Evolutionary conservation across 2,797 vertebrate species (phyloP), one percentile per base, ranked within the genome.

Genomic region (Channallabes apus): DNA sequence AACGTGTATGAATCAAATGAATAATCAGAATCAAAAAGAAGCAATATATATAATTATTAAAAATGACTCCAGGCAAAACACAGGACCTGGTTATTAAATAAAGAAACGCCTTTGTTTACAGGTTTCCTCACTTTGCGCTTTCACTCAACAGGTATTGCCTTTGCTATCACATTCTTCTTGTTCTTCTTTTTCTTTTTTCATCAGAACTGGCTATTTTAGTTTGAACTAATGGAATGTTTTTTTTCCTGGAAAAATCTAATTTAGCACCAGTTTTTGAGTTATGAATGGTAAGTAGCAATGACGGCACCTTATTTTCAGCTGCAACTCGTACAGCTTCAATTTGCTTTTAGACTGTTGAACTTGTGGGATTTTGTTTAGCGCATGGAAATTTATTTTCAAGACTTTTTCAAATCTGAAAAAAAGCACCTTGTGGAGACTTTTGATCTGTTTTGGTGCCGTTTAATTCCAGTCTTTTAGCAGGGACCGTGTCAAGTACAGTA

Each of bases 101-200:
- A 80, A 80, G 78, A 51, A 80, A 80, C 78, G n/a, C 78, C 62
- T 80, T 80, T 80, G 79, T 80, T 80, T 80, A 32, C 62, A 67
- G 8, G 51, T 80, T 20, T 29, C 61, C 18, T 80, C n/a, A 67
- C 41, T 65, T 62, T 11, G 41, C n/a, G 17, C 17, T 29, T 18
- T 29, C 4, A 3, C 61, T 80, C 61, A 54, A 3, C 61, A 20
- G 61, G 62, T 54, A 80, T 80, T 1, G n/a, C 11, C 41, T 80
- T 67, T n/a, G 9, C 61, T 0, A 41, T 65, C 41, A 80, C 22
- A 3, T 0, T 41, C 35, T 32, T 41, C n/a, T 32, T 32, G n/a
- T 22, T 65, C 38, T 3, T 6, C 0, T 9, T 7, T 17, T 15
- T 62, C 41, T 41, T 17, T 27, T 27, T 79, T 3, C 1, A 11